Evolutionary conservation across 1,140 invertebrate species (phyloP), one percentile per base, ranked within the genome.

Genomic region (Colletes latitarsis): DNA sequence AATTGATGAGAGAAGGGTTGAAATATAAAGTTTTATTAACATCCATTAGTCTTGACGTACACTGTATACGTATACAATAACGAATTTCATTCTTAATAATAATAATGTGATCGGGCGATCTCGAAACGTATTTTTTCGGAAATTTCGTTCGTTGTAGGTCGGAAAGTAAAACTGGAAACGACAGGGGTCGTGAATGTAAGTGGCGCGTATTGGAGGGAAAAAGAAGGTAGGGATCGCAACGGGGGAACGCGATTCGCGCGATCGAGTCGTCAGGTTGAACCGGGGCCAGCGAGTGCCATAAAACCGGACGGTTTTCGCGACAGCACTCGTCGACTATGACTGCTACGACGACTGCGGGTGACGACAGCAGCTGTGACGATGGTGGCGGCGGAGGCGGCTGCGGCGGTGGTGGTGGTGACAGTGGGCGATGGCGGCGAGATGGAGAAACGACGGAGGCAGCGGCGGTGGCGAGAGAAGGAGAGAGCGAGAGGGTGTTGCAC

Each of bases 261-360:
- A 73, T 76, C 15, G 39, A 67, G 69, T 58, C n/a, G 43, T 49
- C 46, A 4, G 21, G 46, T 75, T 19, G 60, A 55, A 15, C 53
- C 21, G 67, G 30, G 30, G 62, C 14, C 8, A 52, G 39, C 49
- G 55, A 62, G 8, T 70, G 76, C 43, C 49, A 67, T 58, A 64
- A 69, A 82, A 43, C n/a, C 57, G 57, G 52, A 62, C 70, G 77
- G 71, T 82, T 80, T 79, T 74, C 69, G 70, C 69, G 76, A 64
- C 69, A n/a, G 41, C 78, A n/a, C 78, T 82, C 68, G 75, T 75
- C 66, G 57, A 46, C 43, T 60, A 63, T 66, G 79, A 81, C 63
- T 60, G 71, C 43, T 21, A 62, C 19, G 64, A 30, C 72, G 63
- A 68, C 21, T 52, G 78, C 64, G 58, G 8, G 55, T 72, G 79